Evolutionary conservation across 2,797 vertebrate genomes (phyloP).

Genomic region (Phalanger gymnotis): DNA sequence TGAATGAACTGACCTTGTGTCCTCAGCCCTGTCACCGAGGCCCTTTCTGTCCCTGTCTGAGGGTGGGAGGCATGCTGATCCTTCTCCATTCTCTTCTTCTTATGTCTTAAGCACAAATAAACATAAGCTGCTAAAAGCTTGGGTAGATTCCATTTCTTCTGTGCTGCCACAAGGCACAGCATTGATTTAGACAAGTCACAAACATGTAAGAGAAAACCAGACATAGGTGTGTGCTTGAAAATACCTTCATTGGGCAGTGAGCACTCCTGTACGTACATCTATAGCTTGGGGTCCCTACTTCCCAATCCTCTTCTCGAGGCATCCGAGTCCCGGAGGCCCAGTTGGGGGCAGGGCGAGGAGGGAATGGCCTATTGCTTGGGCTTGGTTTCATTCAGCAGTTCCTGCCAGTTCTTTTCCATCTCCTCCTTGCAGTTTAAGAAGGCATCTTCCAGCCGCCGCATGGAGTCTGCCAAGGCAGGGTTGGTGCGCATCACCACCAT

Average conservation of each 20-base stretch:
- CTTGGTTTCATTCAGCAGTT: slow-evolving; percentile 76
- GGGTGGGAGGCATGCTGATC: neutral
- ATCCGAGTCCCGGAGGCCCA: neutral
- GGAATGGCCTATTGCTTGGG: slow-evolving; percentile 9
- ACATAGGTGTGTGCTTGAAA: slow-evolving; percentile 46
- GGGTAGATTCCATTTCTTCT: neutral
- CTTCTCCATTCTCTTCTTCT: too few species aligned
- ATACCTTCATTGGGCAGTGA: slow-evolving; percentile 72
- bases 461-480: slow-evolving; percentile 83
- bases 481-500: slow-evolving; percentile 87
- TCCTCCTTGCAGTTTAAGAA: slow-evolving; percentile 86
- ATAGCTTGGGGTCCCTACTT: neutral
- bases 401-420: slow-evolving; percentile 84
- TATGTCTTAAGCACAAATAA: neutral
- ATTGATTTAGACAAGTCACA: neutral
- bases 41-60: neutral
- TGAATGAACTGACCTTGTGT: neutral
- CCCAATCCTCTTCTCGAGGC: neutral
- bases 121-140: neutral
- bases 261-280: neutral
- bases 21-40: neutral
- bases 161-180: neutral
- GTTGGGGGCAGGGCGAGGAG: accelerated
- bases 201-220: neutral
- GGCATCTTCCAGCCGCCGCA: slow-evolving; percentile 85